A percentile compares a stretch with the other conserved stretches of the same genome.
These are phyloP conservation scores for Limnephilus rhombicus DNA, from an alignment of 2,888 invertebrate genomes.

Conservation along the genomic window DNA sequence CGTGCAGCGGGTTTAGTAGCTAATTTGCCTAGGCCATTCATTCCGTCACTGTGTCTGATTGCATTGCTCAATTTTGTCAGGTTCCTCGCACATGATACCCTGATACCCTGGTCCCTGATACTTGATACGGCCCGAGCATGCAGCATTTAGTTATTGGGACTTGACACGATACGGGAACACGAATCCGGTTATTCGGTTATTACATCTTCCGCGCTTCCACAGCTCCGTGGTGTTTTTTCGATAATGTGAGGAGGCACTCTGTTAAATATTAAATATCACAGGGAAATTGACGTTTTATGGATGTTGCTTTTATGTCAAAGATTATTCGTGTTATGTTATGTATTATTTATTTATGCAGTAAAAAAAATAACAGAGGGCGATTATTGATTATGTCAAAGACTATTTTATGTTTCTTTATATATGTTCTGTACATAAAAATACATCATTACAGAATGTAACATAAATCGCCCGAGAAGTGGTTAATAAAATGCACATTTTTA, in stretches of 20 bases:
- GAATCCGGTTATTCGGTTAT: conserved; percentile 36
- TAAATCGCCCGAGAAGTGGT: no score
- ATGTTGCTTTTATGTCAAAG: not conserved
- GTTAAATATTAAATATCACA: not conserved
- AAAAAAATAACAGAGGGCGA: no score
- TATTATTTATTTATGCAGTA: not conserved
- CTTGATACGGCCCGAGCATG: conserved; percentile 46
- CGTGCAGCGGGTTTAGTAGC: conserved; percentile 42
- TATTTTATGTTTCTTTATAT: no score
- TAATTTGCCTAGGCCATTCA: conserved; percentile 59
- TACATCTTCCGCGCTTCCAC: not conserved
- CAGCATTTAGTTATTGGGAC: conserved; percentile 44
- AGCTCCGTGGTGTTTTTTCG: conserved; percentile 17
- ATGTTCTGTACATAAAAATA: no score
- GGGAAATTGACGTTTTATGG: not conserved
- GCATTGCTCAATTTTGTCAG: conserved; percentile 65
- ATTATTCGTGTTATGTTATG: not conserved
- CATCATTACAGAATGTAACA: no score
- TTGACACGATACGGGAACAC: conserved; percentile 46
- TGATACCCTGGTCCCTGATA: not conserved
- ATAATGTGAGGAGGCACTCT: conserved; percentile 34
- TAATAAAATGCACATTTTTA: no score
- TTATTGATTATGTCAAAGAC: no score
- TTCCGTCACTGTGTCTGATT: conserved; percentile 55
- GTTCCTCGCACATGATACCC: not conserved